Percentiles rank a stretch among this genome's conserved stretches.
Evolutionary conservation across 2,888 invertebrate genomes (phyloP).

Genomic region (Endotricha flammealis): DNA sequence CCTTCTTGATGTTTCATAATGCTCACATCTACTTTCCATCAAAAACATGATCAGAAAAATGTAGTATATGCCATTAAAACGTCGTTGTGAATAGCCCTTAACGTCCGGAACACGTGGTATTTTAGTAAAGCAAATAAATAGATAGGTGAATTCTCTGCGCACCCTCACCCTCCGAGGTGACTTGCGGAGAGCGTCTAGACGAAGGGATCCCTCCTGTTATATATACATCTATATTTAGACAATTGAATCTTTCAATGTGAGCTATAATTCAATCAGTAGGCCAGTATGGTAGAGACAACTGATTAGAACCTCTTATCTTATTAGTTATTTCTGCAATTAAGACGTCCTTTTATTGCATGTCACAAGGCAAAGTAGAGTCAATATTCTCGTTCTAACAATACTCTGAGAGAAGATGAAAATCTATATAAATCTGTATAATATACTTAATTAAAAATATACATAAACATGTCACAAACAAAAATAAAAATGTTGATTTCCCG

Average conservation of each 20-base stretch:
- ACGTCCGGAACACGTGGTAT: slow-evolving; percentile 60
- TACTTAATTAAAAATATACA: too few relatives aligned
- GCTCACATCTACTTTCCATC: slow-evolving; percentile 9
- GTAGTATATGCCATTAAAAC: slow-evolving; percentile 22
- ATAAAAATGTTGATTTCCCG: slow-evolving; percentile 26
- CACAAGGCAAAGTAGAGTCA: too few relatives aligned
- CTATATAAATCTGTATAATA: too few relatives aligned
- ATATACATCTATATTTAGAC: slow-evolving; percentile 37
- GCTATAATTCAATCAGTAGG: neutral
- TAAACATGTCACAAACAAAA: slow-evolving; percentile 19
- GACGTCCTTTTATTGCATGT: too few relatives aligned
- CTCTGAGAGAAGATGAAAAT: too few relatives aligned
- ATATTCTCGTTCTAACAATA: too few relatives aligned
- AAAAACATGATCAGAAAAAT: slow-evolving; percentile 16
- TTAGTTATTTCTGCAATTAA: too few relatives aligned
- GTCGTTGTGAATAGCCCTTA: slow-evolving; percentile 38
- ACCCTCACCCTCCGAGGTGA: slow-evolving; percentile 71
- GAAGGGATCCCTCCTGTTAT: slow-evolving; percentile 56
- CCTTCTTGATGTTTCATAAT: neutral
- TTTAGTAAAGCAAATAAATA: slow-evolving; percentile 70
- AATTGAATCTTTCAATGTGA: slow-evolving; percentile 17
- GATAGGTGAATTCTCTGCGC: slow-evolving; percentile 54
- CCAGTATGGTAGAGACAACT: too few relatives aligned
- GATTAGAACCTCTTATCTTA: too few relatives aligned
- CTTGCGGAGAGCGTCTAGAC: slow-evolving; percentile 74